Evolutionary conservation across 2,797 vertebrate species (phyloP).

Genomic region (Mastacembelus armatus): DNA sequence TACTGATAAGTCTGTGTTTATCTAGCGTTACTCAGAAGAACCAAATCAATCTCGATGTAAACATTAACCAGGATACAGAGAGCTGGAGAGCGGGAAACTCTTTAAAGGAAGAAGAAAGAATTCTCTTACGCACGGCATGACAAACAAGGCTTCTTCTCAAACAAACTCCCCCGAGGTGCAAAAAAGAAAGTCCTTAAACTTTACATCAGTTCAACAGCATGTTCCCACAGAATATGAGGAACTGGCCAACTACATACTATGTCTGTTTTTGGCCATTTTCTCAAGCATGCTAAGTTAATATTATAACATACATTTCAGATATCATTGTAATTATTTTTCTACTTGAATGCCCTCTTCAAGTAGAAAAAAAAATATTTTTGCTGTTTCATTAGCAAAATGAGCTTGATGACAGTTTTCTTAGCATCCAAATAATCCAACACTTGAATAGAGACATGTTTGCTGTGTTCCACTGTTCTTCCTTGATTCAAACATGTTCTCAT

Average conservation of each 20-base stretch:
- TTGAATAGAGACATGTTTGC: no score
- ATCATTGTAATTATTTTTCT: no score
- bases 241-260: constrained; percentile 25
- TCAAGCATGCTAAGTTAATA: background rate
- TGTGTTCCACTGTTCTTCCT: background rate
- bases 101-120: constrained; percentile 57
- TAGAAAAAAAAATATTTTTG: no score
- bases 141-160: constrained; percentile 39
- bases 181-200: constrained; percentile 38
- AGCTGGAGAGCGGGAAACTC: constrained; percentile 48
- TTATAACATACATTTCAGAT: no score
- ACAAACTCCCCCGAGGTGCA: constrained; percentile 21
- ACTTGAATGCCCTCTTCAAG: no score
- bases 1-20: constrained; percentile 73
- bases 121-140: constrained; percentile 37
- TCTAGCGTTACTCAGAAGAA: constrained; percentile 60
- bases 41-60: constrained; percentile 70
- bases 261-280: background rate
- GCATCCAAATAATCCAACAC: no score
- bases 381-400: no score
- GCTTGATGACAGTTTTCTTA: no score
- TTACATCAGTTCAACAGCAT: constrained; percentile 22
- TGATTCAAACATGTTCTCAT: background rate
- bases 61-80: constrained; percentile 66
- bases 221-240: constrained; percentile 11